Conservation (phyloP, 2,888 invertebrate genomes). For the Nomada fabriciana region DNA sequence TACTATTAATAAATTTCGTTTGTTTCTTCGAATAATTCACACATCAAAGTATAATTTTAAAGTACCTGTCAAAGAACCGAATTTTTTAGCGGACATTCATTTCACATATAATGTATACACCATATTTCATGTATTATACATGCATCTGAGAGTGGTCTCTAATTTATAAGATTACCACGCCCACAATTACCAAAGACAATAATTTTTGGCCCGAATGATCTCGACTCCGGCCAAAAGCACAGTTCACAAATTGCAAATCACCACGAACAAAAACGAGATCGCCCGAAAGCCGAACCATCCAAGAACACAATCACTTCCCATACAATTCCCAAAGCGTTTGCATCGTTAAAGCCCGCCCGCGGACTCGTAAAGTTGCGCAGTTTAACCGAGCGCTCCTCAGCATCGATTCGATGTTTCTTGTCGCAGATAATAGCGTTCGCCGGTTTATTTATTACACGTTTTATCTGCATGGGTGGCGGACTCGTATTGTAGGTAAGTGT, state of each 20-base stretch:
- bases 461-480: constrained; percentile 55
- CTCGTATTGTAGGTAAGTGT: constrained; percentile 46
- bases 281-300: background rate
- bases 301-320: background rate
- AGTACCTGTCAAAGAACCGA: no score
- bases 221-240: background rate
- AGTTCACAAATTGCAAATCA: background rate
- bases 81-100: no score
- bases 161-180: no score
- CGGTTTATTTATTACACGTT: constrained; percentile 62
- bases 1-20: no score
- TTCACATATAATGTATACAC: no score
- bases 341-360: background rate
- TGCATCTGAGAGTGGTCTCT: no score
- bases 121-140: no score
- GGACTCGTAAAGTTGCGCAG: constrained; percentile 23
- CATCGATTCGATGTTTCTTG: constrained; percentile 53
- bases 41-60: no score
- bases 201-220: background rate
- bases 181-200: no score
- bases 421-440: constrained; percentile 53
- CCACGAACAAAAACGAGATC: background rate
- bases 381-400: constrained; percentile 17
- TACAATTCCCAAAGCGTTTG: background rate
- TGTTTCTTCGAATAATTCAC: no score